Base-by-base conservation (phyloP, 1,140 invertebrate genomes). In the Heliconius hermathena region DNA sequence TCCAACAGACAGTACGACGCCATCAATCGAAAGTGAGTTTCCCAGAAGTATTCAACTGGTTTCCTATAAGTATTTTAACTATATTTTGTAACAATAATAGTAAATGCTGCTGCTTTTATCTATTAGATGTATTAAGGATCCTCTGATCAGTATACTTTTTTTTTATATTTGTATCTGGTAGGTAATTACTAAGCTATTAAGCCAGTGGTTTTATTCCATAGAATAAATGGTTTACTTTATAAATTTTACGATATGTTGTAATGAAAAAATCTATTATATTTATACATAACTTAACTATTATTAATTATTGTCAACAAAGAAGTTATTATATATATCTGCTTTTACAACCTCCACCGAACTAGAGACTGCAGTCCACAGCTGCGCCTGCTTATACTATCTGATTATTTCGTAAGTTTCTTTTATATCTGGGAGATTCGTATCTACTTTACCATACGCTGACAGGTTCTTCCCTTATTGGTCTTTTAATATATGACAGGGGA, bases 1-100 rank as follows among this genome's bases (percentile, higher is more conserved):
- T 71, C 60, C 77, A 22, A 79, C 86, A 91, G 90, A 91, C 89
- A 78, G 83, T 16, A 36, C 78, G 89, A 88, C 89, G 89, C 89
- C 89, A 77, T 60, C 76, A 79, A 87, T 82, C 72, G 87, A 91
- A 90, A 88, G 87, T 88, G 82, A 85, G 83, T 80, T 66, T 54
- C 41, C 46, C 49, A 73, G 52, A 73, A 73, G 60, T 66, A 66
- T 66, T 29, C 26, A 66, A 66, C 60, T 66, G 60, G 60, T 66
- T 29, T 29, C 26, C 60, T 66, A 66, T 66, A 66, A 66, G 26
- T 29, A 29, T 66, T 66, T 66, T 66, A 66, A 66, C 60, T 29
- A 66, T 0, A 9, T 66, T 66, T 66, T 29, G 3, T 66, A 26
- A 13, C n/a, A 66, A 66, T 29, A 29, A 26, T 6, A 29, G 60